These are phyloP conservation scores for Macrosiphum euphorbiae DNA, from an alignment of 2,888 invertebrate species.

Conservation along the genomic window DNA sequence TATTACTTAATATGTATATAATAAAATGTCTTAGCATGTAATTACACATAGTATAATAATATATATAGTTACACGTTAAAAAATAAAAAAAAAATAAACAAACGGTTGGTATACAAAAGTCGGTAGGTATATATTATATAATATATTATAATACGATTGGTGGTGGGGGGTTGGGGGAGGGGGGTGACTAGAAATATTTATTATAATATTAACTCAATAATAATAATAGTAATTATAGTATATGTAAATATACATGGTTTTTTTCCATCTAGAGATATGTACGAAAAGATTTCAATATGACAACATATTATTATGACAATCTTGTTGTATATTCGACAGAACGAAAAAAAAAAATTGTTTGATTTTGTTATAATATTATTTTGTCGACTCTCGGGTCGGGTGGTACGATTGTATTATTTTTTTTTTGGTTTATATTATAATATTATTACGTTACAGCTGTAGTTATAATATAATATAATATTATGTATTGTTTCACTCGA, in stretches of 20 bases:
- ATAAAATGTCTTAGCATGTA: constrained; percentile 8
- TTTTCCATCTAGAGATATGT: constrained; percentile 55
- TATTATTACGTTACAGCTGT: constrained; percentile 15
- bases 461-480: not conserved
- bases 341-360: not conserved
- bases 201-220: not conserved
- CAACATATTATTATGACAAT: not conserved
- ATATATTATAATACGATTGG: not conserved
- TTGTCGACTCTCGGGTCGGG: not conserved
- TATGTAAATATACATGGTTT: not conserved
- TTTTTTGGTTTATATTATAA: not conserved
- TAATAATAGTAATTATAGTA: not conserved
- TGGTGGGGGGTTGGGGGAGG: too few relatives aligned
- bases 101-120: constrained; percentile 37
- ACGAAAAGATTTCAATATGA: constrained; percentile 47
- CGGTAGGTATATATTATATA: constrained; percentile 10
- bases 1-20: constrained; percentile 29
- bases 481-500: constrained; percentile 18
- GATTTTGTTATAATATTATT: not conserved
- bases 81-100: constrained; percentile 24
- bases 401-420: not conserved
- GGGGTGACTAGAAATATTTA: not conserved
- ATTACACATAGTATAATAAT: not conserved
- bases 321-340: not conserved
- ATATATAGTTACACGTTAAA: constrained; percentile 2